These are phyloP conservation scores for Prunella strophiata DNA, from an alignment of 2,797 vertebrate genomes.

Conservation along the genomic window DNA sequence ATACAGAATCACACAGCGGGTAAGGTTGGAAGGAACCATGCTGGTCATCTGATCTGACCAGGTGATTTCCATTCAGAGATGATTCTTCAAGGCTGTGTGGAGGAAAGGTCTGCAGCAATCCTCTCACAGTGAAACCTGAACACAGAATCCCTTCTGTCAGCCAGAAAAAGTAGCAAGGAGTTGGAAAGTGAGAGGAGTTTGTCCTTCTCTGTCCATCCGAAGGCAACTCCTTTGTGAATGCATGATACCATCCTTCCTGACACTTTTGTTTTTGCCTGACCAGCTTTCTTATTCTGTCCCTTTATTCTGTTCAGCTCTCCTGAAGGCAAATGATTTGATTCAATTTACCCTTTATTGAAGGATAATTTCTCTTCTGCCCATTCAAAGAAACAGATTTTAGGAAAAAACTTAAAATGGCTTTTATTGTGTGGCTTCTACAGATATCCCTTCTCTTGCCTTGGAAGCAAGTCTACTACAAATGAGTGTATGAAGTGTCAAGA, in stretches of 20 bases:
- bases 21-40: not conserved
- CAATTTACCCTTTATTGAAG: not conserved
- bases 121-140: not conserved
- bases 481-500: not conserved
- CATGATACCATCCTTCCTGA: not conserved
- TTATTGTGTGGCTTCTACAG: not conserved
- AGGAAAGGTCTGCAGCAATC: not conserved
- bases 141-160: not conserved
- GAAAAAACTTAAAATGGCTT: not conserved
- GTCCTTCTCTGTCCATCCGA: not conserved
- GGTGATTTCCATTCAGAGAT: not conserved
- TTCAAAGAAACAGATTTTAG: not conserved
- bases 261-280: not conserved
- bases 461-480: not conserved
- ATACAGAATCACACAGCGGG: rapidly evolving
- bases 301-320: not conserved
- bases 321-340: not conserved
- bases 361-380: rapidly evolving
- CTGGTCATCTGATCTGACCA: not conserved
- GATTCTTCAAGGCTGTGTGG: not conserved
- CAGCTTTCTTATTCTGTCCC: not conserved
- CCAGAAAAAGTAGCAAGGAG: not conserved
- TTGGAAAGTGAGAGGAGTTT: not conserved
- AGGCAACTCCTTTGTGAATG: not conserved
- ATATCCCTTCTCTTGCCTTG: not conserved